Conservation (phyloP, 2,888 invertebrate genomes). For the Acleris sparsana region DNA sequence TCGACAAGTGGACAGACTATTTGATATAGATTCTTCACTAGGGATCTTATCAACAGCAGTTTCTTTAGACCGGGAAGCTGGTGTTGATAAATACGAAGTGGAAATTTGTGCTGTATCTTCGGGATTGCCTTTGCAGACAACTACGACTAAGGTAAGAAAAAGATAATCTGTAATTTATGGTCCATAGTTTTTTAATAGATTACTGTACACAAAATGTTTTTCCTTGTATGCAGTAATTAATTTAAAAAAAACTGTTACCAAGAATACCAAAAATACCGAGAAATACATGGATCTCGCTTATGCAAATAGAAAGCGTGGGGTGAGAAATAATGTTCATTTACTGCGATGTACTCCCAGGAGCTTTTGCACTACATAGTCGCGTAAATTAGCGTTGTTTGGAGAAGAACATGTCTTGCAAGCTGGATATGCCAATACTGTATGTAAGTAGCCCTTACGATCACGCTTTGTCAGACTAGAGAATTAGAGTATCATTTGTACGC, state of each 20-base stretch:
- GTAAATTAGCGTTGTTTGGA: conserved; percentile 22
- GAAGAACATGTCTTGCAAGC: conserved; percentile 23
- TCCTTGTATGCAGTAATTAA: too few relatives aligned
- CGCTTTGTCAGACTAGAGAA: neutral
- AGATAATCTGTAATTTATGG: too few relatives aligned
- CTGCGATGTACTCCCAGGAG: conserved; percentile 2
- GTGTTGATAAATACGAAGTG: conserved; percentile 91
- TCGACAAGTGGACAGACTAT: conserved; percentile 92
- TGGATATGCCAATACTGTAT: conserved; percentile 22
- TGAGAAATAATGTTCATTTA: conserved; percentile 12
- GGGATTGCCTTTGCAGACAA: conserved; percentile 88
- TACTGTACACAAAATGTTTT: too few relatives aligned
- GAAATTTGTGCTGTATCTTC: conserved; percentile 93
- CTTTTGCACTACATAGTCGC: conserved; percentile 5
- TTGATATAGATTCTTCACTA: conserved; percentile 94
- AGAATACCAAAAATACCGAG: too few relatives aligned
- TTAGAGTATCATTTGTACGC: conserved; percentile 11
- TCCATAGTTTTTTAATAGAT: too few relatives aligned
- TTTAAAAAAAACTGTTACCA: too few relatives aligned
- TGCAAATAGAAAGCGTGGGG: conserved; percentile 29
- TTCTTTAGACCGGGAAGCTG: conserved; percentile 92
- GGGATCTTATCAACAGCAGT: conserved; percentile 94
- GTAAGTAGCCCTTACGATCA: conserved; percentile 11
- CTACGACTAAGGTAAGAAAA: conserved; percentile 91
- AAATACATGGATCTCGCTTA: conserved; percentile 1